Percentiles rank a stretch among this genome's conserved stretches.
phyloP scores from a whole-genome alignment of 37 sponge, comb jelly and placozoan species.

The Agelas oroides region DNA sequence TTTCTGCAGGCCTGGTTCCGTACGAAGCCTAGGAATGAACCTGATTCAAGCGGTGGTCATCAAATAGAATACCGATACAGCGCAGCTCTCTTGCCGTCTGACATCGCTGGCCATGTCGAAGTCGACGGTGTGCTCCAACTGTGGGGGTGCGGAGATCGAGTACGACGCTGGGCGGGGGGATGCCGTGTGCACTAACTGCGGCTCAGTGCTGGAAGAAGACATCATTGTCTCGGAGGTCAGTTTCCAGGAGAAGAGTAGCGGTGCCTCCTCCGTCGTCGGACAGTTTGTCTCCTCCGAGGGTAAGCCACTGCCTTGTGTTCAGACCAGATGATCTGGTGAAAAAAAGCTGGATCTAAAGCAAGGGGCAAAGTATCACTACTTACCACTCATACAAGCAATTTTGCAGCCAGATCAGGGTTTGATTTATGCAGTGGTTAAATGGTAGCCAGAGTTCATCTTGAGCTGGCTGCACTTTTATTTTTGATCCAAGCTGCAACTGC shows the following conservation, averaged over 20 bases:
- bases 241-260: constrained; percentile 87
- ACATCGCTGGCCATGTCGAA: constrained; percentile 8
- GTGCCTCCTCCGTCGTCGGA: constrained; percentile 87
- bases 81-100: too few relatives aligned
- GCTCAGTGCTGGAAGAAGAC: constrained; percentile 95
- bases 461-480: too few relatives aligned
- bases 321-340: not conserved
- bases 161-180: constrained; percentile 94
- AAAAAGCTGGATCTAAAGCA: too few relatives aligned
- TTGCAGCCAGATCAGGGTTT: too few relatives aligned
- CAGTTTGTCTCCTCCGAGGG: constrained; percentile 95
- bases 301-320: not conserved
- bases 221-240: constrained; percentile 92
- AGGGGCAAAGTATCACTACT: too few relatives aligned
- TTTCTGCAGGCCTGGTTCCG: too few relatives aligned
- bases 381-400: too few relatives aligned
- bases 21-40: too few relatives aligned
- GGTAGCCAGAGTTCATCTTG: not conserved
- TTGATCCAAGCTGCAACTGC: too few relatives aligned
- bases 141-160: constrained; percentile 95
- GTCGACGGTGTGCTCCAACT: constrained; percentile 84
- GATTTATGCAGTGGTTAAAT: too few relatives aligned
- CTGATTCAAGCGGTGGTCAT: too few relatives aligned
- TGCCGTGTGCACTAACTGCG: constrained; percentile 95
- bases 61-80: too few relatives aligned